These are phyloP conservation scores for Hypotaenidia philippensis DNA, from an alignment of 2,797 vertebrate species.

Conservation along the genomic window DNA sequence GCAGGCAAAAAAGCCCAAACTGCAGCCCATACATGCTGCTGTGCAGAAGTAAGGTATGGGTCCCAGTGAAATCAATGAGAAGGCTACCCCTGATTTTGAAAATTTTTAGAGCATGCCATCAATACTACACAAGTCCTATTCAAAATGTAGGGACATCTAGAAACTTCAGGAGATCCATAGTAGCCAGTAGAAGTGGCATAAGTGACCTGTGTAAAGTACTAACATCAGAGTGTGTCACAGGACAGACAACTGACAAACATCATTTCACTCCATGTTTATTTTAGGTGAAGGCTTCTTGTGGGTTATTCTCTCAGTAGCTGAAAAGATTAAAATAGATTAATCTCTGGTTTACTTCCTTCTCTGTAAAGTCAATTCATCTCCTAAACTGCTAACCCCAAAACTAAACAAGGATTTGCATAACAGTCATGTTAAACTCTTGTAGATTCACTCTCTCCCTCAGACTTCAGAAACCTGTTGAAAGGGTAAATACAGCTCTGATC, in stretches of 20 bases:
- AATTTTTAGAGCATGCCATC: neutral
- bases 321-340: neutral
- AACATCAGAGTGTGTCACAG: neutral
- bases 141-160: neutral
- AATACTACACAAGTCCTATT: neutral
- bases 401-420: neutral
- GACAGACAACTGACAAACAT: neutral
- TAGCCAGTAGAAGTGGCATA: neutral
- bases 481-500: neutral
- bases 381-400: neutral
- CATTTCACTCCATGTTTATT: neutral
- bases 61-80: neutral
- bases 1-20: neutral
- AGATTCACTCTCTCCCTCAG: neutral
- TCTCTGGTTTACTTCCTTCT: neutral
- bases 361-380: neutral
- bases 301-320: neutral
- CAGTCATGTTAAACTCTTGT: neutral
- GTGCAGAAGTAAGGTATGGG: accelerated
- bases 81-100: neutral
- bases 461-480: neutral
- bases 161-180: neutral
- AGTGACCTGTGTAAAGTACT: neutral
- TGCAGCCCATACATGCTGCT: neutral
- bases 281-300: neutral